Evolutionary conservation across 1,140 invertebrate genomes (phyloP).

Genomic region (Trichonephila clavata): DNA sequence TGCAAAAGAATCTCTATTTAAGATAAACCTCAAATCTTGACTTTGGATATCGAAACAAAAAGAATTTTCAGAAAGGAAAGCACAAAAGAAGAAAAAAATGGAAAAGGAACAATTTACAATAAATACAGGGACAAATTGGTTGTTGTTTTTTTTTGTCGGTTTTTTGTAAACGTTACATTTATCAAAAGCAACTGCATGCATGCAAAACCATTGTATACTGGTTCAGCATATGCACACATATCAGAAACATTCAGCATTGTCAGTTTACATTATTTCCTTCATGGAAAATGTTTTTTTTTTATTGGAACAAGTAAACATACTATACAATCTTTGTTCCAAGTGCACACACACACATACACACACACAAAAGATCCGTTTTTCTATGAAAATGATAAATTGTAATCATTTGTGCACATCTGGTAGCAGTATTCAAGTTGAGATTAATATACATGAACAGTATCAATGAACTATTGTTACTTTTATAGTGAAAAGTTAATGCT

Average conservation of each 20-base stretch:
- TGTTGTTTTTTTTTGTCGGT: slow-evolving; percentile 13
- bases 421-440: neutral
- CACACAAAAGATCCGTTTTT: slow-evolving; percentile 71
- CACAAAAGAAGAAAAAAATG: neutral
- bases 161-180: slow-evolving; percentile 73
- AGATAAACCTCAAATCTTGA: neutral
- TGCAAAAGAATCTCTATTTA: neutral
- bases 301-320: slow-evolving; percentile 69
- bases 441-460: neutral
- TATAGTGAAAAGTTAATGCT: too few relatives aligned
- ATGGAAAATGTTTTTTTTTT: slow-evolving; percentile 60
- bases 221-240: slow-evolving; percentile 48
- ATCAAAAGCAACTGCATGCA: slow-evolving; percentile 73
- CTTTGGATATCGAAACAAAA: neutral
- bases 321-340: slow-evolving; percentile 72
- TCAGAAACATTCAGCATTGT: slow-evolving; percentile 71
- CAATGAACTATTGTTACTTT: too few relatives aligned
- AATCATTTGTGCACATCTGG: neutral
- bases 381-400: slow-evolving; percentile 60
- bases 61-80: neutral
- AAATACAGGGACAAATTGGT: slow-evolving; percentile 39
- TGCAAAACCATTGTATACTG: slow-evolving; percentile 69
- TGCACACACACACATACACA: slow-evolving; percentile 61
- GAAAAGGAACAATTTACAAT: slow-evolving; percentile 9
- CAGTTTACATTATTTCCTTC: slow-evolving; percentile 53